Evolutionary conservation across 2,797 vertebrate species (phyloP).

Genomic region (Pipistrellus nathusii): DNA sequence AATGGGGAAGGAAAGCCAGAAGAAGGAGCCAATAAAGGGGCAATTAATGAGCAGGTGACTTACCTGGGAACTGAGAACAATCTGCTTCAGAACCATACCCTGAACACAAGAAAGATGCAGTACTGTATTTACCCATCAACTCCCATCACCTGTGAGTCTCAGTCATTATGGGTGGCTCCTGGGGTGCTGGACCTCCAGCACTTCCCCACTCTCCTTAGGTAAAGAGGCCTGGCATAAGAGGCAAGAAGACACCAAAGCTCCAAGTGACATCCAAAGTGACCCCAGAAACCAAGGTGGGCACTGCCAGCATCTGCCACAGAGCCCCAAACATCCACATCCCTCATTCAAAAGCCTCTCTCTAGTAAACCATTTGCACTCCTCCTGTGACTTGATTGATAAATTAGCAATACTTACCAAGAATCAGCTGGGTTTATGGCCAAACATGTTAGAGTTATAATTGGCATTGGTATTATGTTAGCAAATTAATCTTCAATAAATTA

Average conservation of each 20-base stretch:
- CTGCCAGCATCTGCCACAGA: neutral
- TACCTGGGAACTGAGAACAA: neutral
- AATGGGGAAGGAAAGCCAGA: neutral
- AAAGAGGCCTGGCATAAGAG: neutral
- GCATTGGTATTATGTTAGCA: neutral
- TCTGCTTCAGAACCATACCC: neutral
- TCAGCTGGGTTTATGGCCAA: slow-evolving; percentile 17
- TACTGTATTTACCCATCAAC: neutral
- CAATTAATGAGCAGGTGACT: neutral
- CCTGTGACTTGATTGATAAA: neutral
- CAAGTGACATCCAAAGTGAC: neutral
- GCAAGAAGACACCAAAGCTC: neutral
- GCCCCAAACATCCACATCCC: neutral
- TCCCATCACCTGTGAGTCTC: neutral
- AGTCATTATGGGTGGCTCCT: neutral
- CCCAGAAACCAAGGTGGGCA: neutral
- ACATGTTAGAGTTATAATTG: neutral
- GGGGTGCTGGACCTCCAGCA: no score
- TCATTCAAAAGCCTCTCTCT: neutral
- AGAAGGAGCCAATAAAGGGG: neutral
- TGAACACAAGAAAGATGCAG: neutral
- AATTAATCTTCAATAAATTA: slow-evolving; percentile 10
- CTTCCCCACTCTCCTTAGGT: neutral
- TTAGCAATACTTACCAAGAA: neutral
- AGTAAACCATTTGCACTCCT: neutral